Percentiles rank a stretch among this genome's conserved stretches.
Evolutionary conservation across 2,797 vertebrate species (phyloP).

Genomic region (Sebastes wilsoni): DNA sequence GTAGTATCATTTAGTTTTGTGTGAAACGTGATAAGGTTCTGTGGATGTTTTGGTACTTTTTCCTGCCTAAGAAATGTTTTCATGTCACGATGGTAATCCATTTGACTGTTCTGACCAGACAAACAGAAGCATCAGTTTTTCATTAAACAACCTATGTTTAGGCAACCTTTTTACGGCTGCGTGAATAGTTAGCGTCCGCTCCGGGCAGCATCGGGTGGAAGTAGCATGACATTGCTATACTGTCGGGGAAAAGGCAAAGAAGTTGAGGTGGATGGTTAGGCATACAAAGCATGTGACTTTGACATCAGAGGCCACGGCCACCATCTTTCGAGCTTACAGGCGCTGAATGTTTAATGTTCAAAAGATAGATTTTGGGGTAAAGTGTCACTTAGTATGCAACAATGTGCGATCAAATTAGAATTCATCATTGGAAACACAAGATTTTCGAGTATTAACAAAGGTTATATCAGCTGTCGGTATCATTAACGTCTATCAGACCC

Average conservation of each 20-base stretch:
- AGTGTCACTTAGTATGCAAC: neutral
- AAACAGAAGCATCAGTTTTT: neutral
- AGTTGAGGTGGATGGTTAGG: neutral
- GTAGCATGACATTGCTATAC: neutral
- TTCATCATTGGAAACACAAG: too few species aligned
- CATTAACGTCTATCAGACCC: neutral
- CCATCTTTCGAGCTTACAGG: neutral
- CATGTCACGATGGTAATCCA: neutral
- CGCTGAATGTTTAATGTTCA: neutral
- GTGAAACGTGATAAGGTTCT: neutral
- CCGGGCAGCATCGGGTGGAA: neutral
- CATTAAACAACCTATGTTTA: neutral
- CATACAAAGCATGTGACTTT: neutral
- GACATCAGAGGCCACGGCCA: neutral
- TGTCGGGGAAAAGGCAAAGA: neutral
- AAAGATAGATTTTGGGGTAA: neutral
- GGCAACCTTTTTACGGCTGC: neutral
- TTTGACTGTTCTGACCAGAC: neutral
- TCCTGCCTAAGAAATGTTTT: neutral
- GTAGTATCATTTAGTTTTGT: too few species aligned
- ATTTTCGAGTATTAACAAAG: neutral
- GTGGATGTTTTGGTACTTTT: neutral
- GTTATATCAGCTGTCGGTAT: neutral
- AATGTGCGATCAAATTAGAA: too few species aligned
- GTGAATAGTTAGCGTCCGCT: neutral